These are phyloP conservation scores for Aleadryas rufinucha DNA, from an alignment of 2,113 vertebrate species.

Conservation along the genomic window DNA sequence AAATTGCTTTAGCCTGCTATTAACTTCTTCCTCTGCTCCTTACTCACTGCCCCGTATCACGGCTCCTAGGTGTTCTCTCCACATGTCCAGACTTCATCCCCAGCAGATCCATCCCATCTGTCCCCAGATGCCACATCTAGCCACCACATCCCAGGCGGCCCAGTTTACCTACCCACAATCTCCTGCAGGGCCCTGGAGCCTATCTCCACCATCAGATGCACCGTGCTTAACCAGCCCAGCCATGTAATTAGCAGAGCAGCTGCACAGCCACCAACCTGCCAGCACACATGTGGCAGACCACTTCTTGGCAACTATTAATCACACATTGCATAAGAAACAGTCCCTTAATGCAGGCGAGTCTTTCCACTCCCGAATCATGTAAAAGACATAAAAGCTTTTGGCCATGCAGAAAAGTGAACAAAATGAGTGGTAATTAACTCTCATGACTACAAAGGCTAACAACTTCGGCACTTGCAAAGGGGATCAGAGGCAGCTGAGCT, in stretches of 20 bases:
- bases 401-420: constrained; percentile 8
- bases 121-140: neutral
- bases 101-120: neutral
- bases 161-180: neutral
- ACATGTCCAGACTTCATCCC: neutral
- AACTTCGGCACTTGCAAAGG: neutral
- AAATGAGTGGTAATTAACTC: constrained; percentile 45
- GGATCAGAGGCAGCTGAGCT: constrained; percentile 34
- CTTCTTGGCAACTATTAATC: constrained; percentile 18
- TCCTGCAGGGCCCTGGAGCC: neutral
- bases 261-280: neutral
- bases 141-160: neutral
- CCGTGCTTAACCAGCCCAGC: neutral
- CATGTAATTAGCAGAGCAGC: neutral
- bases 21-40: neutral
- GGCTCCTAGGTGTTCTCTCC: neutral
- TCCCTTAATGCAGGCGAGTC: neutral
- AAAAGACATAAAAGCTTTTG: constrained; percentile 31
- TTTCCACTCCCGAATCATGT: neutral
- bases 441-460: constrained; percentile 41
- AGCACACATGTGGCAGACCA: neutral
- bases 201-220: neutral
- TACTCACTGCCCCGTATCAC: neutral
- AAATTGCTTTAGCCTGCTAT: neutral
- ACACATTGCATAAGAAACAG: neutral